A percentile compares a stretch with the other conserved stretches of the same genome.
Conservation (phyloP, 2,113 vertebrate species). For the Chlamydotis undulata region DNA sequence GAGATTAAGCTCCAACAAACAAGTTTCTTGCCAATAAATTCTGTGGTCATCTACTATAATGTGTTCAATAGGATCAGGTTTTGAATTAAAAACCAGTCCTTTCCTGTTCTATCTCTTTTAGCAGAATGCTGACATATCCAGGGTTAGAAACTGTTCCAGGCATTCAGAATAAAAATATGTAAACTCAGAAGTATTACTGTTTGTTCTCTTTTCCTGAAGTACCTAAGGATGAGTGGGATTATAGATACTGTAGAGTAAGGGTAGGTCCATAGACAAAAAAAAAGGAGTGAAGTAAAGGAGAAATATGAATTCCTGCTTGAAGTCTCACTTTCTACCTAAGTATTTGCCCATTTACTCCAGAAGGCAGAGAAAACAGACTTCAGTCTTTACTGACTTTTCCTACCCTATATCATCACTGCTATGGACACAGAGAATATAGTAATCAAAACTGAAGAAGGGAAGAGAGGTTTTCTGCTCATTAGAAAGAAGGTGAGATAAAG, state of each 20-base stretch:
- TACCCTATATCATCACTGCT: not conserved
- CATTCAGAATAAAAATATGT: not conserved
- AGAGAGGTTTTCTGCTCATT: not conserved
- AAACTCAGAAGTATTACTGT: not conserved
- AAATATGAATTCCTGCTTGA: not conserved
- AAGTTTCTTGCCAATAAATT: slow-evolving; percentile 71
- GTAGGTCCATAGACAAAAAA: not conserved
- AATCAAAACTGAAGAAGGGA: not conserved
- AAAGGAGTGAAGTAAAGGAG: not conserved
- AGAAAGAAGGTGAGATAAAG: not conserved
- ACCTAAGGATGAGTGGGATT: not conserved
- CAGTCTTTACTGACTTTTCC: not conserved
- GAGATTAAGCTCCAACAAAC: slow-evolving; percentile 71
- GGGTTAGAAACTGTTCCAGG: not conserved
- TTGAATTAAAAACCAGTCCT: slow-evolving; percentile 56
- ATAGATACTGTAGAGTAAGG: not conserved
- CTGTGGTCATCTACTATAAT: slow-evolving; percentile 50
- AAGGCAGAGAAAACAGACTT: not conserved
- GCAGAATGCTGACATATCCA: not conserved
- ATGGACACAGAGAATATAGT: not conserved
- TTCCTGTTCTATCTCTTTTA: slow-evolving; percentile 45
- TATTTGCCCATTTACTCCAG: not conserved
- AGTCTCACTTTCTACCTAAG: not conserved
- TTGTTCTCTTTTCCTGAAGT: not conserved
- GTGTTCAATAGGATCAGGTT: slow-evolving; percentile 48